Evolutionary conservation across 2,888 invertebrate genomes (phyloP), one percentile per base, ranked within the genome.

Genomic region (Aporophyla nigra): DNA sequence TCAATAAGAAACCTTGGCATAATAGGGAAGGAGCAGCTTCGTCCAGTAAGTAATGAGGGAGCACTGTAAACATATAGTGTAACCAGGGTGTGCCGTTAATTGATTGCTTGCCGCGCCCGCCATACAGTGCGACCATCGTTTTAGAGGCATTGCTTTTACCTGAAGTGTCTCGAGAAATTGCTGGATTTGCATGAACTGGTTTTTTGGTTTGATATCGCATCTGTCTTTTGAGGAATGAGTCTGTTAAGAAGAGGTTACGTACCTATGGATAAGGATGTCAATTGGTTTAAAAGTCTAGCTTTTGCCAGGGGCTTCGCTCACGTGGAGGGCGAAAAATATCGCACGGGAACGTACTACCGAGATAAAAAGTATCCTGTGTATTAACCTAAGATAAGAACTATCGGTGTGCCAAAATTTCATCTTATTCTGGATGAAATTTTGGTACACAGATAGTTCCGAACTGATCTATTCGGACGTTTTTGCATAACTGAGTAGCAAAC

Each of bases 41-140:
- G 93, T 93, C 91, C 93, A 94, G 95, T 95, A 95, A 96, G 95
- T 95, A 96, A 96, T 95, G 95, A 96, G 95, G 92, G 90, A 91
- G 90, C 90, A 91, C 87, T 82, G 93, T 93, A 96, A 96, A 95
- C 95, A 94, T 95, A 95, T 95, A 93, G 92, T 92, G 93, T 95
- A 93, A 94, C 95, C 90, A 88, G 90, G 90, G 93, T 86, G 91
- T 90, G 92, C 88, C 89, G 80, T 75, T 96, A 96, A 96, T 96
- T 96, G 96, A 96, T 96, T 96, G 94, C 92, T 78, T 78, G 92
- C 94, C 94, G 91, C 93, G 90, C 94, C 93, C 91, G 89, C 93
- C 93, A 90, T 80, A 88, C 91, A 87, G 84, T 88, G 87, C 83
- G 87, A 88, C 86, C 86, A 80, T 78, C 81, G 82, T 89, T 90